phyloP scores from a whole-genome alignment of 1,140 invertebrate species.

The Platorchestia sp. region DNA sequence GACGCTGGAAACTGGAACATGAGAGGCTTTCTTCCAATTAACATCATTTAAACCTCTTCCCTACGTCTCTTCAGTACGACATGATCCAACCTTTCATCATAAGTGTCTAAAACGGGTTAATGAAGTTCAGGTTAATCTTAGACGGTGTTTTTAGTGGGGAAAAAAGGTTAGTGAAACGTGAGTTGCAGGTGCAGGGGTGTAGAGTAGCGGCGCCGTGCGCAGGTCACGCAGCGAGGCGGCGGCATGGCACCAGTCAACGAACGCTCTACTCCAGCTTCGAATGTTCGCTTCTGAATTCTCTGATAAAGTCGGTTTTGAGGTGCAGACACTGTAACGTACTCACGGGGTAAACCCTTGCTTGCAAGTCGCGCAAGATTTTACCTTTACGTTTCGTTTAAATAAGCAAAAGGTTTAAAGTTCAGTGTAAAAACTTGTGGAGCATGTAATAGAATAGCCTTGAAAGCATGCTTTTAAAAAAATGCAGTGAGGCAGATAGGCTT shows the following conservation, averaged over 20 bases:
- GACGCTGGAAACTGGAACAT: background rate
- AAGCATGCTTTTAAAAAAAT: too few species aligned
- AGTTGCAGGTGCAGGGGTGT: background rate
- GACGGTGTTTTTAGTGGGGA: background rate
- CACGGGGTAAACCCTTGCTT: too few species aligned
- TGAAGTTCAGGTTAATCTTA: background rate
- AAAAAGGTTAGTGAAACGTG: background rate
- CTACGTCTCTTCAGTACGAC: background rate
- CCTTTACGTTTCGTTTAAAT: too few species aligned
- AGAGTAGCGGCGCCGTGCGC: background rate
- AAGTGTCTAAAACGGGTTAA: background rate
- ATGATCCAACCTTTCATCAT: background rate
- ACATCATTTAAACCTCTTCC: background rate
- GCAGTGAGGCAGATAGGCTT: too few species aligned
- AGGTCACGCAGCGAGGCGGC: background rate
- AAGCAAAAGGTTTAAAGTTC: too few species aligned
- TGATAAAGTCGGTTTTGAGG: too few species aligned
- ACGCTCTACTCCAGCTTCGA: background rate
- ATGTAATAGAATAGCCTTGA: too few species aligned
- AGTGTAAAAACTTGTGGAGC: too few species aligned
- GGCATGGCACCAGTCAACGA: background rate
- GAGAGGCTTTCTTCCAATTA: background rate
- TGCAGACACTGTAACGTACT: too few species aligned
- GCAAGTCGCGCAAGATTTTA: too few species aligned
- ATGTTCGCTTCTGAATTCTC: too few species aligned